Percentiles rank a stretch among this genome's conserved stretches.
phyloP scores from a whole-genome alignment of 2,113 vertebrate genomes.

The Leucoraja erinaceus region DNA sequence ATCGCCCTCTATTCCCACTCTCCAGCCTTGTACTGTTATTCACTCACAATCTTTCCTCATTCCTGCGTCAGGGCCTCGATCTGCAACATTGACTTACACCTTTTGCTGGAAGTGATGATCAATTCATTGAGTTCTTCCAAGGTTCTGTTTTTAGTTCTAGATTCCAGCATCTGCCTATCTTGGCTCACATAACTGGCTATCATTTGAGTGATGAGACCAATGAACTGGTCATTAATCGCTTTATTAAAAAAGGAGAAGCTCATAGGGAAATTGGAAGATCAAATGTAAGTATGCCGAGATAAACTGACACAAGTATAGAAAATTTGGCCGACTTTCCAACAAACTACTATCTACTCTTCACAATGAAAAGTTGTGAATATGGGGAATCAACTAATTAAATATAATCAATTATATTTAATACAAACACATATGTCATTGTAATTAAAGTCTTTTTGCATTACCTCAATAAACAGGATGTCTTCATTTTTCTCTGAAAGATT shows the following conservation, averaged over 20 bases:
- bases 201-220: background rate
- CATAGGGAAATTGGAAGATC: background rate
- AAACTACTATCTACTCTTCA: background rate
- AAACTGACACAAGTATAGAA: background rate
- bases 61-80: too few relatives aligned
- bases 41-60: too few relatives aligned
- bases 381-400: background rate
- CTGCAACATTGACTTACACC: too few relatives aligned
- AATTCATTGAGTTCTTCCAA: too few relatives aligned
- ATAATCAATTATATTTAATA: background rate
- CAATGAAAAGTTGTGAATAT: background rate
- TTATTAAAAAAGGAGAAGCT: background rate
- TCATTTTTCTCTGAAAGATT: conserved; percentile 1
- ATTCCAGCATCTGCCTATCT: too few relatives aligned
- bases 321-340: too few relatives aligned
- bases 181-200: too few relatives aligned
- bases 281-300: background rate
- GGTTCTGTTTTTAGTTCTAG: too few relatives aligned
- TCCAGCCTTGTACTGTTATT: too few relatives aligned
- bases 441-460: background rate
- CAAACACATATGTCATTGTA: background rate
- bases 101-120: too few relatives aligned
- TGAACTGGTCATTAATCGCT: background rate
- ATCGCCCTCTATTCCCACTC: too few relatives aligned
- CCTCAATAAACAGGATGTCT: conserved; percentile 15